Evolutionary conservation across 2,888 invertebrate genomes (phyloP), one percentile per base, ranked within the genome.

Genomic region (Beris morrisii): DNA sequence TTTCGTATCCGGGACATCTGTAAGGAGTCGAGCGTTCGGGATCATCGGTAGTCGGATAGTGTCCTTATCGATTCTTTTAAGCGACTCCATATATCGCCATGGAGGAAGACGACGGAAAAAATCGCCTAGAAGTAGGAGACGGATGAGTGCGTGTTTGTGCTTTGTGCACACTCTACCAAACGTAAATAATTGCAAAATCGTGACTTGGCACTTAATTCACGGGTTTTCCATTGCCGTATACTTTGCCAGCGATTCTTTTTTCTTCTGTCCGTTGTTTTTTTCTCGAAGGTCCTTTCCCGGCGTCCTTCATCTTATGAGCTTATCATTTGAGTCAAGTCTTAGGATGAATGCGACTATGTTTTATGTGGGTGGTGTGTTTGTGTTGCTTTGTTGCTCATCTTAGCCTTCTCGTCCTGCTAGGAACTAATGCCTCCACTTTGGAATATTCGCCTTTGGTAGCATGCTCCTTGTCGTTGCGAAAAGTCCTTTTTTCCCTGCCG

Each of bases 171-270:
- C 64, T 64, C 64, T 65, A 64, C 53, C 67, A 70, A 70, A 68
- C 65, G 70, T 70, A 70, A 70, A 70, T 70, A 70, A 70, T 70
- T 70, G 70, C 68, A 65, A 70, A 68, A 70, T 70, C 70, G 70
- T 70, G 70, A 70, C 70, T 68, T 70, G 70, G 64, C 68, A 68
- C 67, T 68, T 68, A 70, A 70, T 70, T 67, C 67, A 63, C 64
- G 56, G 57, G 64, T 56, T 65, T 56, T 55, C 32, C 22, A 11
- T 22, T 38, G 22, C 22, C 22, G 22, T 63, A 30, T 11, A 15
- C 22, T 46, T 31, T 59, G 7, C 15, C 12, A 4, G 5, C 12
- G n/a, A n/a, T 31, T 13, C 31, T 13, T 46, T 22, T 30, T 13
- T 54, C 54, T 22, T 7, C 30, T 6, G 28, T 12, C 28, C 43